Evolutionary conservation across 1,140 invertebrate genomes (phyloP).

Genomic region (Copidosoma floridanum): DNA sequence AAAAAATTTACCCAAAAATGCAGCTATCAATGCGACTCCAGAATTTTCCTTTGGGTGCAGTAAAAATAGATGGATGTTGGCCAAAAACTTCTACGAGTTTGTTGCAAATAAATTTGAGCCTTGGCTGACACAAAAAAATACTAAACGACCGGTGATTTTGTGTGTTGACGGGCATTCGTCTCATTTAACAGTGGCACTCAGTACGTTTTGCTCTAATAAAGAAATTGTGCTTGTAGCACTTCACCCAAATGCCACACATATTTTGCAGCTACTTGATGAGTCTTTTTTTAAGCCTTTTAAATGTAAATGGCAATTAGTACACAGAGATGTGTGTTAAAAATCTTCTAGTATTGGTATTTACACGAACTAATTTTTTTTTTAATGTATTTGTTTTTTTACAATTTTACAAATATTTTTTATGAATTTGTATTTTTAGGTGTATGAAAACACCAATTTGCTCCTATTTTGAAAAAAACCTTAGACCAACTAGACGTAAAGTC

Average conservation of each 20-base stretch:
- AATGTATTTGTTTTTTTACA: no score
- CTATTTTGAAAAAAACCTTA: no score
- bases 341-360: no score
- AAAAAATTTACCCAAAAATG: slow-evolving; percentile 36
- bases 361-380: no score
- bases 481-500: no score
- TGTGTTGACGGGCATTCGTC: slow-evolving; percentile 47
- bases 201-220: slow-evolving; percentile 37
- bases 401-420: no score
- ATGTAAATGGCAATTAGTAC: neutral
- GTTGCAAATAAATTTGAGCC: slow-evolving; percentile 43
- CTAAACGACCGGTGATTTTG: slow-evolving; percentile 40
- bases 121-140: slow-evolving; percentile 39
- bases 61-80: slow-evolving; percentile 48
- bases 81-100: slow-evolving; percentile 45
- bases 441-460: no score
- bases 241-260: no score
- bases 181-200: slow-evolving; percentile 39
- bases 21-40: slow-evolving; percentile 35
- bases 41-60: slow-evolving; percentile 40
- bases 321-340: neutral
- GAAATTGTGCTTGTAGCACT: slow-evolving; percentile 39
- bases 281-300: slow-evolving; percentile 38
- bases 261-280: slow-evolving; percentile 44
- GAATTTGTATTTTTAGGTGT: no score